Evolutionary conservation across 2,888 invertebrate species (phyloP), one percentile per base, ranked within the genome.

Genomic region (Beris chalybata): DNA sequence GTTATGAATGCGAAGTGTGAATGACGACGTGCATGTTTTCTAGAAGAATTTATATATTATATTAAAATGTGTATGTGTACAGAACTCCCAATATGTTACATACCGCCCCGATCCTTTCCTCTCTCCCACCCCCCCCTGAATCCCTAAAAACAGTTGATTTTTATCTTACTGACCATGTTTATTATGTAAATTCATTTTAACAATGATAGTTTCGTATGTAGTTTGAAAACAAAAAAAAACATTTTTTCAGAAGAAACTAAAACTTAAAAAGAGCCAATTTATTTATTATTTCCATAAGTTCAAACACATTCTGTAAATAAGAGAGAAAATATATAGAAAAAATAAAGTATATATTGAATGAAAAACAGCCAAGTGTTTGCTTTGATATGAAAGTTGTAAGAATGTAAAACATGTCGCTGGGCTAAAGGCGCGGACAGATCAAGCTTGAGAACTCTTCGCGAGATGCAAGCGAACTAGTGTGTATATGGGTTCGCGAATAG

Each of bases 281-380:
- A 67, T 67, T 69, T 69, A 69, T 69, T 69, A 65, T 58, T 61
- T 64, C 45, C 30, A 44, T 67, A 66, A 69, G 66, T 56, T 61
- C 64, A 30, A 38, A 63, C 52, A 67, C 64, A 69, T 69, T 68
- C 65, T 68, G 69, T 69, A 69, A 66, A 69, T 69, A 69, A 67
- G 64, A 69, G 67, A 63, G 63, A 65, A 61, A 30, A 52, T 61
- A 59, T 59, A 64, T 47, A 69, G 63, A 64, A 58, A 57, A 61
- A 57, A 67, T 45, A 67, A 64, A 67, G 15, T 57, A 57, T 65
- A 65, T 65, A 65, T 50, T 58, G 38, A 38, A 38, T 38, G 38
- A 38, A 38, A 3, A 38, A 38, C 22, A 22, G 22, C 2, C 22
- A 22, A 22, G 22, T 22, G 22, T 22, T 22, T 22, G 22, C 1